phyloP scores from a whole-genome alignment of 2,797 vertebrate genomes.

The Linurgus olivaceus region DNA sequence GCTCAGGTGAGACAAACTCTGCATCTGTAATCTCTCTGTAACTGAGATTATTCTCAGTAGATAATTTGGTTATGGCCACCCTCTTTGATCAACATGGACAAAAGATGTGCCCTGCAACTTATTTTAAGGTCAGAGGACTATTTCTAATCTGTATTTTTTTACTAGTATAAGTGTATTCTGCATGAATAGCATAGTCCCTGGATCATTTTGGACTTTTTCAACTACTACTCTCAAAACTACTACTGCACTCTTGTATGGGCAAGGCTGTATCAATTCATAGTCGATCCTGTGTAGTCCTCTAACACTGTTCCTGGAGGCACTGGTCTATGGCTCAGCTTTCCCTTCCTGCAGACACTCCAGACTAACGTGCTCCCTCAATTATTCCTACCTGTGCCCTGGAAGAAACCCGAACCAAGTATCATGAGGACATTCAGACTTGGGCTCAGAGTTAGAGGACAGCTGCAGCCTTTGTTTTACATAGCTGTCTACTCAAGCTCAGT shows the following conservation, averaged over 20 bases:
- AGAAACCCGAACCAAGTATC: not conserved
- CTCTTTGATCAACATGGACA: not conserved
- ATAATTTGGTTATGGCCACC: not conserved
- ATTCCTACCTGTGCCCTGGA: fast-evolving
- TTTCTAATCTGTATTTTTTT: not conserved
- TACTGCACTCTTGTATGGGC: not conserved
- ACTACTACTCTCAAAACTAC: not conserved
- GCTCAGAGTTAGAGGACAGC: not conserved
- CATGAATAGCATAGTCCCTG: not conserved
- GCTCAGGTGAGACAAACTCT: not conserved
- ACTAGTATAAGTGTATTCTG: fast-evolving
- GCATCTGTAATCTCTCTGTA: not conserved
- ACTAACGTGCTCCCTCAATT: not conserved
- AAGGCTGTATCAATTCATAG: not conserved
- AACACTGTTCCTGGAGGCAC: fast-evolving
- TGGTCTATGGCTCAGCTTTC: not conserved
- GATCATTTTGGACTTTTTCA: not conserved
- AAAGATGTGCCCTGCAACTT: not conserved
- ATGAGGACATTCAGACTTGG: not conserved
- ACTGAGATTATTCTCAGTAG: not conserved
- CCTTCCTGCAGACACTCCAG: not conserved
- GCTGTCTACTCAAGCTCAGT: not conserved
- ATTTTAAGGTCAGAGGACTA: not conserved
- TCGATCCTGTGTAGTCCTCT: not conserved
- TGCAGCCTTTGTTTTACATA: not conserved